A percentile compares a stretch with the other conserved stretches of the same genome.
Conservation (phyloP, 2,113 vertebrate species). For the Chascanopsetta lugubris region DNA sequence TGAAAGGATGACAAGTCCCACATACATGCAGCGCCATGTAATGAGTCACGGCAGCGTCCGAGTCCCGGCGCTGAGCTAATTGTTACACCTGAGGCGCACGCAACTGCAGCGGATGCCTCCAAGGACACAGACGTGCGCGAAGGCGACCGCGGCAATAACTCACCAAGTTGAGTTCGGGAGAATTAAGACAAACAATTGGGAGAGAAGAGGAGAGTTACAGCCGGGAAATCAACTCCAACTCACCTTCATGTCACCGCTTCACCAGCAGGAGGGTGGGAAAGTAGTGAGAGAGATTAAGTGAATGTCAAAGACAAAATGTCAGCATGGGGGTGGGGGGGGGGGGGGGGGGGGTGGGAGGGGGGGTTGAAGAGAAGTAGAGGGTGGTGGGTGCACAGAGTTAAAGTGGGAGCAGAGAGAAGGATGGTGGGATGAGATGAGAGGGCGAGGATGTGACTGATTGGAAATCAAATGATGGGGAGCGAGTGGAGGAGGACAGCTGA, state of each 20-base stretch:
- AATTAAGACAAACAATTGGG: not conserved
- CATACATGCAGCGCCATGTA: conserved; percentile 54
- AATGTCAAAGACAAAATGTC: conserved; percentile 52
- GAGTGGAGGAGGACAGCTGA: conserved; percentile 30
- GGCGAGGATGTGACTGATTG: conserved; percentile 34
- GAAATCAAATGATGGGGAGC: conserved; percentile 29
- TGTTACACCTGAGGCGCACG: conserved; percentile 62
- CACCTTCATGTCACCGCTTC: conserved; percentile 68
- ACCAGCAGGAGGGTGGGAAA: conserved; percentile 45
- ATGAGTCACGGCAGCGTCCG: conserved; percentile 61
- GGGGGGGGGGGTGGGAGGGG: not conserved
- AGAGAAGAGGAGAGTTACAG: conserved; percentile 4
- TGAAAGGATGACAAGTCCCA: conserved; percentile 40
- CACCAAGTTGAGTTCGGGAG: conserved; percentile 38
- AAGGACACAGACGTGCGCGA: too few species aligned
- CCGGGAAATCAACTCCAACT: conserved; percentile 63
- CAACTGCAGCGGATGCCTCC: conserved; percentile 38
- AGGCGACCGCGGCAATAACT: too few species aligned
- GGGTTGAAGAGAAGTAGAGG: conserved; percentile 7
- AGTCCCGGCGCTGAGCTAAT: conserved; percentile 23
- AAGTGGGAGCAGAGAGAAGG: not conserved
- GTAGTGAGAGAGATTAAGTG: conserved; percentile 35
- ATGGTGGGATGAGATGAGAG: not conserved
- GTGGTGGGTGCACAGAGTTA: not conserved
- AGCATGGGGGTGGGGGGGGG: not conserved